These are phyloP conservation scores for Drosophila picticornis DNA, from an alignment of 2,888 invertebrate species.

Conservation along the genomic window DNA sequence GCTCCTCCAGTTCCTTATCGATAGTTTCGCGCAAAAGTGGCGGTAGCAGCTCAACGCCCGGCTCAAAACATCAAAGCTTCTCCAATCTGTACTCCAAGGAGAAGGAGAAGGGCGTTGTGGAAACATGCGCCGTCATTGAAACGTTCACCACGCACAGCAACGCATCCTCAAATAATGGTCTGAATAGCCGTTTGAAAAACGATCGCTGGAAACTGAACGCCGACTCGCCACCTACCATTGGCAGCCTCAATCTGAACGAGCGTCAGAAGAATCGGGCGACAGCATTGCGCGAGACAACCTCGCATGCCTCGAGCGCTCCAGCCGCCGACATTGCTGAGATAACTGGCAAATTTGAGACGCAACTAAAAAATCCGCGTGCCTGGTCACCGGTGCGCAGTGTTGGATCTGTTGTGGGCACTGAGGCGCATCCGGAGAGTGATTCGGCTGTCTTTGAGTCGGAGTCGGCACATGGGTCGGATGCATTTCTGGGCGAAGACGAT, in stretches of 20 bases:
- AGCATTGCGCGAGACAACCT: slow-evolving; percentile 64
- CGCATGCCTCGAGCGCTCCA: slow-evolving; percentile 83
- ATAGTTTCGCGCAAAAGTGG: slow-evolving; percentile 86
- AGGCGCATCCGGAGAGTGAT: slow-evolving; percentile 94
- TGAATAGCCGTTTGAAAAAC: slow-evolving; percentile 78
- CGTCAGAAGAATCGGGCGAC: slow-evolving; percentile 82
- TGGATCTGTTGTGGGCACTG: slow-evolving; percentile 92
- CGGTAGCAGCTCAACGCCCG: slow-evolving; percentile 86
- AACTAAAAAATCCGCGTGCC: slow-evolving; percentile 92
- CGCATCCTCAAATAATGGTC: slow-evolving; percentile 85
- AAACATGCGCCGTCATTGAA: slow-evolving; percentile 84
- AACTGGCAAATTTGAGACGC: slow-evolving; percentile 89
- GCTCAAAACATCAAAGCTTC: slow-evolving; percentile 90
- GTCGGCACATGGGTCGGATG: slow-evolving; percentile 89
- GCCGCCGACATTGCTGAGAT: slow-evolving; percentile 86
- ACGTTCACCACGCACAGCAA: slow-evolving; percentile 88
- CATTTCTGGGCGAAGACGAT: slow-evolving; percentile 91
- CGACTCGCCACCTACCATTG: slow-evolving; percentile 84
- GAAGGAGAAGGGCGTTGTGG: slow-evolving; percentile 84
- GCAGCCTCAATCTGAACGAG: slow-evolving; percentile 83
- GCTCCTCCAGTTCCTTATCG: slow-evolving; percentile 93
- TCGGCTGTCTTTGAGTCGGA: slow-evolving; percentile 92
- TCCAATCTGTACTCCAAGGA: slow-evolving; percentile 86
- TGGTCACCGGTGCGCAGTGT: slow-evolving; percentile 96
- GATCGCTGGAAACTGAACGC: slow-evolving; percentile 83